Evolutionary conservation across 2,797 vertebrate genomes (phyloP).

Genomic region (Enteromius mattozi): DNA sequence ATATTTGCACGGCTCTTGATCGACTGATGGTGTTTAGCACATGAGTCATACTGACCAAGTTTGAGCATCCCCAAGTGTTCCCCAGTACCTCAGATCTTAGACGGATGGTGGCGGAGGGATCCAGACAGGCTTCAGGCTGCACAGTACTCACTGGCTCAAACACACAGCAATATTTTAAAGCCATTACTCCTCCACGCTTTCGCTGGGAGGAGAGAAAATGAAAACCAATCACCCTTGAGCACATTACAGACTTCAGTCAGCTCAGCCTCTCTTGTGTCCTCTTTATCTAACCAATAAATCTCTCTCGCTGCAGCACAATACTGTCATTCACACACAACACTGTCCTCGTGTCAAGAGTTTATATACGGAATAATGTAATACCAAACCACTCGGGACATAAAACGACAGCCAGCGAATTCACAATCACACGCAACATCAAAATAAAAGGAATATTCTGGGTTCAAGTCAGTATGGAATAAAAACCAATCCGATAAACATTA

Average conservation of each 20-base stretch:
- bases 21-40: neutral
- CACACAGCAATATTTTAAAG: conserved; percentile 56
- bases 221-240: conserved; percentile 53
- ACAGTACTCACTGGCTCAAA: conserved; percentile 52
- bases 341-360: conserved; percentile 43
- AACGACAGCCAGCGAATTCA: conserved; percentile 6
- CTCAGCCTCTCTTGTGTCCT: conserved; percentile 52
- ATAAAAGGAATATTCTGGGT: conserved; percentile 20
- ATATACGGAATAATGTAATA: conserved; percentile 16
- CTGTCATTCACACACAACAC: conserved; percentile 44
- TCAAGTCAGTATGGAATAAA: neutral
- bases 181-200: conserved; percentile 53
- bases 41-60: neutral
- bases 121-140: conserved; percentile 30
- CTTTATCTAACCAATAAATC: conserved; percentile 53
- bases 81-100: conserved; percentile 21
- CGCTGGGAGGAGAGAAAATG: conserved; percentile 43
- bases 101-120: conserved; percentile 26
- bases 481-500: conserved; percentile 2
- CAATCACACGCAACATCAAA: conserved; percentile 24
- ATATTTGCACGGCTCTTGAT: neutral
- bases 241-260: conserved; percentile 60
- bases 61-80: conserved; percentile 4
- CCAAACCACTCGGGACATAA: conserved; percentile 19
- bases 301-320: conserved; percentile 31